Base-by-base conservation (phyloP, 2,113 vertebrate genomes). In the Semnopithecus entellus region DNA sequence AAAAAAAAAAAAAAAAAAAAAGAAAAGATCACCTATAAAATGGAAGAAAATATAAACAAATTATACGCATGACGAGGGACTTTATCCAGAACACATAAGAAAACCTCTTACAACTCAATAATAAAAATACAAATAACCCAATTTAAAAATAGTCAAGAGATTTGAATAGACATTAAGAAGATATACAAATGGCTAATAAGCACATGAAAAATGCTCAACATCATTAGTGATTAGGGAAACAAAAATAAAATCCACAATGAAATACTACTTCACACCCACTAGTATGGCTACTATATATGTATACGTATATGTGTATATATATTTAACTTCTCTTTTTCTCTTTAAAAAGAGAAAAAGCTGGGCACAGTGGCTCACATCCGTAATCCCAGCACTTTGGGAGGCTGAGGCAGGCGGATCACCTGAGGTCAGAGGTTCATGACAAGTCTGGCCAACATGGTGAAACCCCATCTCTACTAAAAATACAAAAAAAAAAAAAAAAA, bases 1-100 rank as follows among this genome's bases (percentile, higher is more conserved):
- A 73, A 73, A 84, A 94, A 73, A 73, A 84, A 94, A 73, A 73
- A 84, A 94, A 73, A 92, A 94, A 22, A 91, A 94, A 79, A 1
- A 75, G 66, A 73, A 84, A 94, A 73, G 2, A 9, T 32, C 78
- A 80, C 8, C 8, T 14, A 88, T 78, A 79, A 48, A 81, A 76
- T 87, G 8, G 35, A 48, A 83, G 38, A 84, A 94, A 92, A 75
- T n/a, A 81, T 75, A 89, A 94, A 38, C 55, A 84, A 85, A 84
- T 66, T 40, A 50, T 85, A 81, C 6, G 3, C 52, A 8, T 73
- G 91, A 59, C 13, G 88, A 85, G 43, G 17, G 8, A 89, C 52
- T 59, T 85, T 91, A 88, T 32, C 13, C 80, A 75, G 64, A 94
- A 94, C 40, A 80, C 25, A 88, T 88, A 83, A 61, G 66, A 92